Conservation (phyloP, 2,113 vertebrate species). For the Bambusicola thoracicus region DNA sequence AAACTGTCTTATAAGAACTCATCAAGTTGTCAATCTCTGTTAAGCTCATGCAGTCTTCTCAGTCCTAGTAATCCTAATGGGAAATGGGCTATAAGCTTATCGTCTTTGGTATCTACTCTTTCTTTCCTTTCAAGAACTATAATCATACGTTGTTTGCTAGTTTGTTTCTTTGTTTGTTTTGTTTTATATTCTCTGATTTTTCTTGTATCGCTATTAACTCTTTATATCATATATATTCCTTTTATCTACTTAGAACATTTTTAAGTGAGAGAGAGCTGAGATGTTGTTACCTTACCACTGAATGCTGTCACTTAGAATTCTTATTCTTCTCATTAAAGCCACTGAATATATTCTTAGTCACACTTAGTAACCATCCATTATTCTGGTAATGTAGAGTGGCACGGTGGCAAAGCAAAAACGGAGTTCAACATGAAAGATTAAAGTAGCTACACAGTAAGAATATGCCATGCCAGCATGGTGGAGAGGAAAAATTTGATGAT, state of each 20-base stretch:
- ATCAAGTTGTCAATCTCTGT: not conserved
- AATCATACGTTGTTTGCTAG: not conserved
- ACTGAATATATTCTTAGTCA: not conserved
- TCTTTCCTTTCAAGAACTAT: not conserved
- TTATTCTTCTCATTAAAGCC: not conserved
- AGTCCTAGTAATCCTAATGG: not conserved
- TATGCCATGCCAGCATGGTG: not conserved
- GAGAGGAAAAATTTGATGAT: not conserved
- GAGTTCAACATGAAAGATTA: not conserved
- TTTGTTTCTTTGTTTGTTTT: not conserved
- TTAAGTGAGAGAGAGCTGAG: not conserved
- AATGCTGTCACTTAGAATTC: not conserved
- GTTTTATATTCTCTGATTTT: not conserved
- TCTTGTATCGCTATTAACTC: not conserved
- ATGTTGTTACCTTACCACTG: not conserved
- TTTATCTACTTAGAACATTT: not conserved
- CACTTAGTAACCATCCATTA: accelerated
- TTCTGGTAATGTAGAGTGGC: not conserved
- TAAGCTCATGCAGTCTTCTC: not conserved
- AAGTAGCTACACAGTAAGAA: not conserved
- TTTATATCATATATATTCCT: not conserved
- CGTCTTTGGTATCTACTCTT: not conserved
- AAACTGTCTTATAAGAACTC: not conserved
- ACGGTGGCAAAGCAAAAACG: not conserved
- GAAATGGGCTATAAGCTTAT: not conserved